Base-by-base conservation (phyloP, 2,888 invertebrate genomes). In the Orthonevra nobilis region DNA sequence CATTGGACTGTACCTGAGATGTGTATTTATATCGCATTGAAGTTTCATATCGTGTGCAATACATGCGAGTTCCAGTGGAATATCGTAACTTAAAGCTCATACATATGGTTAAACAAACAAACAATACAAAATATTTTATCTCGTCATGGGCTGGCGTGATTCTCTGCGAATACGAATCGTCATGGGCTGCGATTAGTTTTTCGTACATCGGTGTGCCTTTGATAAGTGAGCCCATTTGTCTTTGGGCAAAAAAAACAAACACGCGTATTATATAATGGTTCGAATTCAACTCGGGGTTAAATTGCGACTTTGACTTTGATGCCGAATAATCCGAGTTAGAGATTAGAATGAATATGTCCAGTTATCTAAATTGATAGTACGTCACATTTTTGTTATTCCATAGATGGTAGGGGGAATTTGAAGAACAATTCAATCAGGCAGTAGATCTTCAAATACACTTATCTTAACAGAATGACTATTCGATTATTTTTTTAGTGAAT, bases 91-190 rank as follows among this genome's bases (percentile, higher is more conserved):
- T 34, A 50, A 64, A 52, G 63, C 52, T 64, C 9, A n/a, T 17
- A 28, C 19, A 20, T 9, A 5, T 30, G 14, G 12, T 1, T 3
- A 26, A 50, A 48, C 9, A 19, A 50, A 4, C 19, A 7, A 34
- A 1, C 30, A 4, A 9, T 34, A 7, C 26, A 10, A 20, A 2
- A 4, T 6, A 20, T 14, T 56, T 56, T 30, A 68, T 46, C 46
- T 68, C 30, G 10, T 30, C 2, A 30, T n/a, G 2, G 20, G 3
- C 66, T 66, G 56, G 46, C 56, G 66, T 68, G 56, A 68, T 56
- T 63, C 30, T 63, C 19, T 30, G n/a, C 10, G 30, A n/a, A n/a
- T n/a, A n/a, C n/a, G 38, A 40, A 23, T 17, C 44, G 30, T 48
- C 46, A 48, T 58, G 20, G 14, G 7, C 19, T 17, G 6, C 17